Conservation (phyloP, 2,113 vertebrate genomes). For the Morphnarchus princeps region DNA sequence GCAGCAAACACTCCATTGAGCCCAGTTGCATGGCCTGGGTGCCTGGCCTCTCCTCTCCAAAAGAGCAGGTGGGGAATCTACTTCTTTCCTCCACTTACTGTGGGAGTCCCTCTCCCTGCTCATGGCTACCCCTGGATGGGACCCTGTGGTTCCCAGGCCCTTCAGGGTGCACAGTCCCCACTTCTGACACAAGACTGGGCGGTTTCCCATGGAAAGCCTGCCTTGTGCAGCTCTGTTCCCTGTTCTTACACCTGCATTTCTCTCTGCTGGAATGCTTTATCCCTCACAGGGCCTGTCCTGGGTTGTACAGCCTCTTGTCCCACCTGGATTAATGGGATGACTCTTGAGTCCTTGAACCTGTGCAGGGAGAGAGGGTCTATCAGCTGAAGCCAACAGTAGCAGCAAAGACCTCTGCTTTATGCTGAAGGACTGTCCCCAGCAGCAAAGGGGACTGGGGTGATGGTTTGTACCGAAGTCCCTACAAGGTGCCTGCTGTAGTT, state of each 20-base stretch:
- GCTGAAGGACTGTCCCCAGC: background rate
- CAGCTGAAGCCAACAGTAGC: background rate
- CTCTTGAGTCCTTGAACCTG: background rate
- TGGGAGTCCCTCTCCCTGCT: background rate
- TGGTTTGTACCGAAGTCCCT: background rate
- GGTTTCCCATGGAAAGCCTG: background rate
- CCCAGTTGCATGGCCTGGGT: background rate
- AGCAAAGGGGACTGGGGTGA: background rate
- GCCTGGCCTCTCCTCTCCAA: background rate
- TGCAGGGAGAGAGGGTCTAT: background rate
- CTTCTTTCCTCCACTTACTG: background rate
- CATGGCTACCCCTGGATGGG: background rate
- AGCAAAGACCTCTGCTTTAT: background rate
- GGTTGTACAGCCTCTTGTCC: background rate
- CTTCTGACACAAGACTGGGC: background rate
- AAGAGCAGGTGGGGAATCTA: background rate
- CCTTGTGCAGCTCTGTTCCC: background rate
- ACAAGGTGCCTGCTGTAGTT: background rate
- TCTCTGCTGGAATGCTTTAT: background rate
- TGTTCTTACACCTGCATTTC: background rate
- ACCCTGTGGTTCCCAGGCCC: background rate
- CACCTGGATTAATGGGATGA: background rate
- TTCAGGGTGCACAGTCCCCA: background rate
- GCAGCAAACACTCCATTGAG: background rate
- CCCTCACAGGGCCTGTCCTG: background rate